Percentiles rank a stretch among this genome's conserved stretches.
Evolutionary conservation across 2,113 vertebrate genomes (phyloP).

Genomic region (Podocnemis expansa): DNA sequence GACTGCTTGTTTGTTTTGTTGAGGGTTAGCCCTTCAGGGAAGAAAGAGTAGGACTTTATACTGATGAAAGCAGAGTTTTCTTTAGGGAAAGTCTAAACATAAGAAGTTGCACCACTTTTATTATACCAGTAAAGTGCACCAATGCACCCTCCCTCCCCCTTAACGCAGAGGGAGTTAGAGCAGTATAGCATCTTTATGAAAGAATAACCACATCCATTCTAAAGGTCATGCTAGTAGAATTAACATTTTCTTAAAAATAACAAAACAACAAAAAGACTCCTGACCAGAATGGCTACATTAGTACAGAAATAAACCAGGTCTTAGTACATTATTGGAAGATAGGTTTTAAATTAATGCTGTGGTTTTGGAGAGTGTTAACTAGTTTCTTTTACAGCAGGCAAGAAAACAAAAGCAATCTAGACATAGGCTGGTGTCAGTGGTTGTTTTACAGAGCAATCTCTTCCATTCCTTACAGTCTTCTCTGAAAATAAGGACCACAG

Average conservation of each 20-base stretch:
- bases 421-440: neutral
- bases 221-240: neutral
- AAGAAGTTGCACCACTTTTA: neutral
- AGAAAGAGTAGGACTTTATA: neutral
- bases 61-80: neutral
- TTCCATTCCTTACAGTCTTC: neutral
- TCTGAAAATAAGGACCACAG: neutral
- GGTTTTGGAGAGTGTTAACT: neutral
- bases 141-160: too few relatives aligned
- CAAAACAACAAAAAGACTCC: neutral
- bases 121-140: neutral
- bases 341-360: neutral
- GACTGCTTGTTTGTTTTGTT: too few relatives aligned
- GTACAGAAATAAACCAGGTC: neutral
- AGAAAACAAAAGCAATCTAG: neutral
- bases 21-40: neutral
- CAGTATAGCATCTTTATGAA: rapidly evolving
- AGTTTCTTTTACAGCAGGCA: neutral
- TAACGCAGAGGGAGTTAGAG: neutral
- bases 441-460: too few relatives aligned
- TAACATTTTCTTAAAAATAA: too few relatives aligned
- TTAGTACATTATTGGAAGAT: neutral
- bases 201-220: neutral
- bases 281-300: neutral
- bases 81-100: neutral